Base-by-base conservation (phyloP, 1,140 invertebrate genomes). In the Eumaeus atala region DNA sequence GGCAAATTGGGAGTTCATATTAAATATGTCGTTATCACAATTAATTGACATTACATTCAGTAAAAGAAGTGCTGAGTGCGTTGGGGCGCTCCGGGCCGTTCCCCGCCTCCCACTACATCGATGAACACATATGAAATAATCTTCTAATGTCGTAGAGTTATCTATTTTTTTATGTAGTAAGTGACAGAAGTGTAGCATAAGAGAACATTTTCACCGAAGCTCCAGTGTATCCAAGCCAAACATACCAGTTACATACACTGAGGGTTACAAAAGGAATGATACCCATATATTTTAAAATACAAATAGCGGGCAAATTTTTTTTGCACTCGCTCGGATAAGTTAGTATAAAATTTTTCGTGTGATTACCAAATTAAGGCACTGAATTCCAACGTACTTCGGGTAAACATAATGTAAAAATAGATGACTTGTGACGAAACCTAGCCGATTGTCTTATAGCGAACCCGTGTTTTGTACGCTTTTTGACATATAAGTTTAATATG, bases 241-340 rank as follows among this genome's bases (percentile, higher is more conserved):
- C 38, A 11, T 42, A 42, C 38, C 38, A 42, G 1, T 42, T 42
- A n/a, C 38, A 42, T 42, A 42, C 9, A 42, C 6, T 7, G 38
- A 42, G 9, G 38, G 38, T n/a, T 42, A 42, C 38, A 42, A 42
- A 42, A 42, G 12, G 38, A n/a, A 42, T 42, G 12, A 42, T 42
- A 42, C 12, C n/a, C 9, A 16, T 42, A 42, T 42, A 42, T n/a
- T 42, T 42, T 42, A 42, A 14, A 42, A 11, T 14, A 11, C 38
- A 42, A n/a, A 42, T n/a, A n/a, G n/a, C n/a, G n/a, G n/a, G 38
- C 38, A 42, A n/a, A 42, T 42, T 42, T 42, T 16, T 42, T 42
- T 42, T 42, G 38, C 16, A 42, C 38, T 42, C 16, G n/a, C 38
- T 42, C 38, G 16, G 12, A n/a, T 42, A 42, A 42, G 16, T 5